phyloP scores from a whole-genome alignment of 2,888 invertebrate genomes.

The Drosophila putrida region DNA sequence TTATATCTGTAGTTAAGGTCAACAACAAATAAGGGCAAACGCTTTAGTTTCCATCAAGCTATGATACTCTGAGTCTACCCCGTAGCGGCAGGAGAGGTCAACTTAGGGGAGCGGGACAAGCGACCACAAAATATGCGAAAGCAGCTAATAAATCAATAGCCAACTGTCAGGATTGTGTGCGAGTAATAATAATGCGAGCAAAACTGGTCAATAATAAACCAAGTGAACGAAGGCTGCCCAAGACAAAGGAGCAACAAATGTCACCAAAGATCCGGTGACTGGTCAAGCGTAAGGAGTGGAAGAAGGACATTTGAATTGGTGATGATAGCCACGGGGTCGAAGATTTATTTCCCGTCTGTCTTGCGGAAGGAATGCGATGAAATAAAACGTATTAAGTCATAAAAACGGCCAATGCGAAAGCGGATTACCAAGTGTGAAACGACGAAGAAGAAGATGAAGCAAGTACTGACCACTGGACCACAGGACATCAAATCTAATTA shows the following conservation, averaged over 20 bases:
- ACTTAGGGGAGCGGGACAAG: neutral
- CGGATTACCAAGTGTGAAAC: conserved; percentile 81
- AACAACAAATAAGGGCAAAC: conserved; percentile 7
- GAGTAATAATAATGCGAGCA: conserved; percentile 76
- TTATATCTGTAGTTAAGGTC: conserved; percentile 15
- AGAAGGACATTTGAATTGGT: conserved; percentile 74
- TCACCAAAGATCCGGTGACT: conserved; percentile 65
- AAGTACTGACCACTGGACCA: conserved; percentile 45
- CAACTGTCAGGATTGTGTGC: conserved; percentile 83
- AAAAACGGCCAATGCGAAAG: conserved; percentile 66
- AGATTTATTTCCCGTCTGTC: conserved; percentile 65
- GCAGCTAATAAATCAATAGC: conserved; percentile 82
- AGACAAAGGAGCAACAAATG: conserved; percentile 76
- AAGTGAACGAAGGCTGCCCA: conserved; percentile 34
- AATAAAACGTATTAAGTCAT: conserved; percentile 82
- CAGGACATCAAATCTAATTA: conserved; percentile 77
- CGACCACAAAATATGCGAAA: conserved; percentile 60
- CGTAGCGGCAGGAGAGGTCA: neutral
- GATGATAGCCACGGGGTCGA: conserved; percentile 63
- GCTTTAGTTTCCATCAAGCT: conserved; percentile 1
- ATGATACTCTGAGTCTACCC: conserved; percentile 6
- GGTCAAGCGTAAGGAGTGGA: conserved; percentile 70
- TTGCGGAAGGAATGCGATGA: conserved; percentile 63
- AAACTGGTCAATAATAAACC: conserved; percentile 79
- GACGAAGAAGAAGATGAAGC: conserved; percentile 15